Evolutionary conservation across 2,113 vertebrate genomes (phyloP).

Genomic region (Siniperca chuatsi): DNA sequence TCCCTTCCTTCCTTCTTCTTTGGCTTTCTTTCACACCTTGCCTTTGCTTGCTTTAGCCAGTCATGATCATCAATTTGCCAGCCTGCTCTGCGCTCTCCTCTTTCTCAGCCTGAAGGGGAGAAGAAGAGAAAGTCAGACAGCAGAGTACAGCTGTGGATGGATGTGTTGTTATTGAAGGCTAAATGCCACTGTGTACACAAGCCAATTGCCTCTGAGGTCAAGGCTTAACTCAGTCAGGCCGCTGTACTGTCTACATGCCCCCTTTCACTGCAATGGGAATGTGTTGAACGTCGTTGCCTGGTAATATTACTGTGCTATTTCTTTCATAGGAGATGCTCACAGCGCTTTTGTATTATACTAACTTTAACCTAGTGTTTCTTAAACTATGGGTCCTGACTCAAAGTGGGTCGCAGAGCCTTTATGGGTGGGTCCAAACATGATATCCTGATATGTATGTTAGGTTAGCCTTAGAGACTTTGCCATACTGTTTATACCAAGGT

Average conservation of each 20-base stretch:
- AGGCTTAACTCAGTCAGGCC: conserved; percentile 47
- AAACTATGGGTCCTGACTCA: neutral
- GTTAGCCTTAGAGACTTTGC: neutral
- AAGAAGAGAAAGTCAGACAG: conserved; percentile 56
- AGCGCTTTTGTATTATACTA: neutral
- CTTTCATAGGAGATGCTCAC: neutral
- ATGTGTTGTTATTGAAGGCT: conserved; percentile 47
- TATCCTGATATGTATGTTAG: neutral
- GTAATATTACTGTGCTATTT: neutral
- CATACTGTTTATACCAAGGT: neutral
- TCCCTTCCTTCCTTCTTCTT: conserved; percentile 44
- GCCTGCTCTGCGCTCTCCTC: conserved; percentile 40
- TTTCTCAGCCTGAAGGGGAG: conserved; percentile 60
- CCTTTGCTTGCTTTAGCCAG: conserved; percentile 64
- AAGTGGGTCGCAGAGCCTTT: neutral
- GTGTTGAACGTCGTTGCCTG: neutral
- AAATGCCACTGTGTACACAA: conserved; percentile 48
- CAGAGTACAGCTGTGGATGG: conserved; percentile 14
- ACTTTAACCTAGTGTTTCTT: neutral
- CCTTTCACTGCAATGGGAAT: conserved; percentile 45
- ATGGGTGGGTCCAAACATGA: neutral
- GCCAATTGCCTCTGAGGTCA: conserved; percentile 61
- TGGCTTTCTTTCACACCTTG: conserved; percentile 54
- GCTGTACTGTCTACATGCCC: conserved; percentile 43
- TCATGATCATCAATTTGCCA: conserved; percentile 64